Evolutionary conservation across 2,888 invertebrate species (phyloP), one percentile per base, ranked within the genome.

Genomic region (Aphidius colemani): DNA sequence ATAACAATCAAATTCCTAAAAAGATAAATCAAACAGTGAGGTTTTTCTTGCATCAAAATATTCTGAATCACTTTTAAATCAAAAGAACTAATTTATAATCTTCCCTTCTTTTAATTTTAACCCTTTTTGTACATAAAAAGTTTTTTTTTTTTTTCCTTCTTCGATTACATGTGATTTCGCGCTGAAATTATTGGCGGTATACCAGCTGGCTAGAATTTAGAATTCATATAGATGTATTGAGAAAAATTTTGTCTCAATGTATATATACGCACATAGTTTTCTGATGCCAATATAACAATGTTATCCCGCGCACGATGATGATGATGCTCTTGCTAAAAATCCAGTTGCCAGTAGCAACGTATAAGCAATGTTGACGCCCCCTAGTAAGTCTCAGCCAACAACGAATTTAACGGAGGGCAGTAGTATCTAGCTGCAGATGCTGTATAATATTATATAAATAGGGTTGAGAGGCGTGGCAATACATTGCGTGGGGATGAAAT

Each of bases 381-480:
- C 62, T 11, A 66, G 63, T 41, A 18, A 53, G 13, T 13, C 49
- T 39, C 66, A 66, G 69, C 81, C 81, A 81, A 30, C 30, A 30
- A 30, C 30, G 30, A 30, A 0, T 30, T 30, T 30, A 68, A 81
- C 76, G 69, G 70, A 57, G 62, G 49, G 30, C 59, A 63, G 69
- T 69, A 66, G 68, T 72, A 68, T 63, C 66, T 63, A 74, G 72
- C 30, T 30, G 30, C 30, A 30, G 85, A 89, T 87, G 84, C 88
- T 89, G 89, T 67, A 88, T 30, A 30, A 30, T 86, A 84, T 84
- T 66, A 86, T 87, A 86, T 80, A 88, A 30, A 30, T 5, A 88
- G 83, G 87, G 89, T 76, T 87, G 88, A 76, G 85, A 87, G 79
- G 89, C 89, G 84, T 87, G 87, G 86, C 86, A 87, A 75, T 85